Conservation (phyloP, 2,888 invertebrate species). For the Oegoconia quadripuncta region DNA sequence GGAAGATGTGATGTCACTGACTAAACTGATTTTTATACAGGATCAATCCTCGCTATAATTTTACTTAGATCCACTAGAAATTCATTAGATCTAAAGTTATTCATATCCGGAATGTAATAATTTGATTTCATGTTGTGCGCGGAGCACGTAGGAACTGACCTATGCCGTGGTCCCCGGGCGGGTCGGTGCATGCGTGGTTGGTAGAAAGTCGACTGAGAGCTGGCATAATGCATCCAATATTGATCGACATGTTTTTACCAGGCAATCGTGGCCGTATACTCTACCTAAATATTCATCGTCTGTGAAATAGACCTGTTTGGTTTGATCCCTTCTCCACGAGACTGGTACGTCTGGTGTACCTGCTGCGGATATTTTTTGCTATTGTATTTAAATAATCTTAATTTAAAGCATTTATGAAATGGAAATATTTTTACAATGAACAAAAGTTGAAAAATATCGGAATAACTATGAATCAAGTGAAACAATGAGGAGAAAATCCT, state of each 20-base stretch:
- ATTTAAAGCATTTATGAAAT: conserved; percentile 2
- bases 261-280: conserved; percentile 10
- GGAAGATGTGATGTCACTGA: conserved; percentile 15
- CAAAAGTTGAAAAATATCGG: conserved; percentile 3
- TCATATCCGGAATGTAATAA: conserved; percentile 1
- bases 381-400: not conserved
- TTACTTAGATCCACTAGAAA: not conserved
- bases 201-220: conserved; percentile 33
- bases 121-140: conserved; percentile 20
- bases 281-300: not conserved
- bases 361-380: no score
- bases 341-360: no score
- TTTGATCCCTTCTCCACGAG: not conserved
- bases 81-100: conserved; percentile 3
- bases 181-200: conserved; percentile 56
- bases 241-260: conserved; percentile 34
- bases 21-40: conserved; percentile 8
- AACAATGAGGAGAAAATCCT: conserved; percentile 60
- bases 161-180: conserved; percentile 46
- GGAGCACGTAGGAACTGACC: conserved; percentile 56
- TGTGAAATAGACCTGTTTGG: not conserved
- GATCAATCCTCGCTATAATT: conserved; percentile 2
- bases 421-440: not conserved
- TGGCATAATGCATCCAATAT: conserved; percentile 51
- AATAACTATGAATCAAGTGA: conserved; percentile 29